Evolutionary conservation across 2,888 invertebrate species (phyloP), one percentile per base, ranked within the genome.

Genomic region (Electrophaes corylata): DNA sequence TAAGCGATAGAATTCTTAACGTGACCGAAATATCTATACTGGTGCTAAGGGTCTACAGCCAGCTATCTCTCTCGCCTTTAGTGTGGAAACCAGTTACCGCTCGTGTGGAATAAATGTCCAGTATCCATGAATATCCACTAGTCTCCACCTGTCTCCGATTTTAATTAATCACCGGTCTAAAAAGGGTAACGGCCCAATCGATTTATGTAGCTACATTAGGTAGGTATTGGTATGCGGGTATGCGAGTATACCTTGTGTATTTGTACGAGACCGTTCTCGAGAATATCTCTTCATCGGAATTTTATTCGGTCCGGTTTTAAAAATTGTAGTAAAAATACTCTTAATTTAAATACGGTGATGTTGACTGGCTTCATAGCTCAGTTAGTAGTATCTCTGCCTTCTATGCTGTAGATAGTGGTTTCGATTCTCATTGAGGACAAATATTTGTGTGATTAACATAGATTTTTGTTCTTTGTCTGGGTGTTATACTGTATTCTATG

Each of bases 141-240:
- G 57, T 84, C 79, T 83, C 81, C 83, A 83, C 81, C 82, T 79
- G 82, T 72, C 74, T 75, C 70, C 68, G 70, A 74, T 75, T 77
- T 80, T 78, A 65, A 81, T 78, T 81, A 80, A 79, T 78, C 71
- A 77, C 63, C 69, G 64, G 62, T 72, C 69, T 72, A 72, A 73
- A 76, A 77, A 68, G 78, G 71, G 75, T 71, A 74, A 73, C 70
- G 71, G 71, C 65, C 69, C 67, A 65, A 63, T 73, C 72, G 70
- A 77, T 81, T 77, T 75, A 76, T 73, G 70, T 77, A 33, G 12
- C 20, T 43, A 43, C 23, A 43, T 14, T 20, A 23, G 6, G 18
- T 31, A 14, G 37, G 23, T 39, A 16, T 16, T 3, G 26, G 10
- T 37, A 45, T 14, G 26, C 26, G 10, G 26, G 10, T 29, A 29